Percentiles rank a stretch among this genome's conserved stretches.
Evolutionary conservation across 2,113 vertebrate genomes (phyloP).

Genomic region (Podiceps cristatus): DNA sequence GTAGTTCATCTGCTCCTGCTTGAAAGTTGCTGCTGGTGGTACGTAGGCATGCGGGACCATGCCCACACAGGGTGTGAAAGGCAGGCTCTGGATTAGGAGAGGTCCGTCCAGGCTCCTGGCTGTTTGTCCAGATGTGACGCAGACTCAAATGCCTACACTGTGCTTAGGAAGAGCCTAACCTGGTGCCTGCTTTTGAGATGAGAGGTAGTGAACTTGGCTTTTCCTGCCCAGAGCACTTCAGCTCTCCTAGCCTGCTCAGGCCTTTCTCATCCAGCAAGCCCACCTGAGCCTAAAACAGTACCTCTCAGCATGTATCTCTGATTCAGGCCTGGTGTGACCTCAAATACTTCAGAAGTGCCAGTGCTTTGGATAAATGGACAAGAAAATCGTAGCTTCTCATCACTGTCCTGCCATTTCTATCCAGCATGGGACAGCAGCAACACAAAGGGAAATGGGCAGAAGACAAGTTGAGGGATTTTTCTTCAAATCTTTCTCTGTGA

Average conservation of each 20-base stretch:
- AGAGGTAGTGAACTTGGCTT: neutral
- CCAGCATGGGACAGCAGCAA: neutral
- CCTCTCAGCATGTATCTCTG: neutral
- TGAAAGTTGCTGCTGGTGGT: neutral
- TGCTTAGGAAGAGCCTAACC: neutral
- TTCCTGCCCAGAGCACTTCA: neutral
- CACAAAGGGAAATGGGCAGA: neutral
- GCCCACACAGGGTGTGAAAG: neutral
- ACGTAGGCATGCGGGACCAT: neutral
- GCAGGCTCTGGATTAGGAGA: neutral
- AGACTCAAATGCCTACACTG: neutral
- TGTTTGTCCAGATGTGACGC: neutral
- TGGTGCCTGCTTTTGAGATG: neutral
- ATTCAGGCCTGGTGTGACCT: neutral
- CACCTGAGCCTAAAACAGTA: neutral
- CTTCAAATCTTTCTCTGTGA: neutral
- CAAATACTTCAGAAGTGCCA: neutral
- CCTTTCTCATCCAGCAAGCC: neutral
- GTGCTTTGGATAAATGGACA: neutral
- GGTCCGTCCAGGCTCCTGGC: neutral
- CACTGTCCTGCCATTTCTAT: neutral
- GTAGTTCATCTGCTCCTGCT: neutral
- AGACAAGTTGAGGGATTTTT: neutral
- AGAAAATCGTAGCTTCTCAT: neutral
- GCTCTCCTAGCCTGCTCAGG: neutral